These are phyloP conservation scores for Trichomalopsis sarcophagae DNA, from an alignment of 1,140 invertebrate species.

Conservation along the genomic window DNA sequence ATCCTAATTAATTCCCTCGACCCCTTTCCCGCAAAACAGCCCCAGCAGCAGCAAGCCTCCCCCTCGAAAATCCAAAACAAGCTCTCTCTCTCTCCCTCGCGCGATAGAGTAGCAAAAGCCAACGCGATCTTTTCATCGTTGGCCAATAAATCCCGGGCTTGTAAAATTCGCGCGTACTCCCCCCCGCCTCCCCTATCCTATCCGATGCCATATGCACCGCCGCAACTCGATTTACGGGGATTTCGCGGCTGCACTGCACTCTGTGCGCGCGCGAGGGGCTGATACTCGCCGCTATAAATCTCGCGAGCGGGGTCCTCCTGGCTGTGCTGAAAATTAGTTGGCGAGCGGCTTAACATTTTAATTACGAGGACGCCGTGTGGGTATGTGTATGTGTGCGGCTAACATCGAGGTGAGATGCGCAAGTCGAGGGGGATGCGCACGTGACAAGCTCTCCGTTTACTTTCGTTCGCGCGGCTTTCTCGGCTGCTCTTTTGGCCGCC, in stretches of 20 bases:
- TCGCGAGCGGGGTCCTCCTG: slow-evolving; percentile 37
- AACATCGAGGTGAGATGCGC: slow-evolving; percentile 21
- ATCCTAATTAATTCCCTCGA: slow-evolving; percentile 26
- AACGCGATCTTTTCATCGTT: slow-evolving; percentile 46
- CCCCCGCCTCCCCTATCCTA: background rate
- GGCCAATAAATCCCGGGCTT: slow-evolving; percentile 42
- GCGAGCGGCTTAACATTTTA: slow-evolving; percentile 61
- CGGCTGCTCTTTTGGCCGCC: no score
- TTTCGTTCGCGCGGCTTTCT: background rate
- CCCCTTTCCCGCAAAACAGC: slow-evolving; percentile 9
- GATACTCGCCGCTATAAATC: slow-evolving; percentile 54
- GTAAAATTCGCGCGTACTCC: slow-evolving; percentile 37
- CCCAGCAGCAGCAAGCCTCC: background rate
- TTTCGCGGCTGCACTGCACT: slow-evolving; percentile 28
- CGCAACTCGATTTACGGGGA: slow-evolving; percentile 50
- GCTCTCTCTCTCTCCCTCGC: background rate
- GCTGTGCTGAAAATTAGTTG: slow-evolving; percentile 59
- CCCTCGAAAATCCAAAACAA: slow-evolving; percentile 13
- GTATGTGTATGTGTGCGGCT: background rate
- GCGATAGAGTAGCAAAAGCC: slow-evolving; percentile 26
- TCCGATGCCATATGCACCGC: slow-evolving; percentile 40
- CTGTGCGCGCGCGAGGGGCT: background rate
- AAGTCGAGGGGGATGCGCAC: slow-evolving; percentile 24
- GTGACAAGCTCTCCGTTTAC: slow-evolving; percentile 16
- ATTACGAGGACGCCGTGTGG: slow-evolving; percentile 55